A percentile compares a stretch with the other conserved stretches of the same genome.
Evolutionary conservation across 2,113 vertebrate genomes (phyloP).

Genomic region (Telmatochromis sp.): DNA sequence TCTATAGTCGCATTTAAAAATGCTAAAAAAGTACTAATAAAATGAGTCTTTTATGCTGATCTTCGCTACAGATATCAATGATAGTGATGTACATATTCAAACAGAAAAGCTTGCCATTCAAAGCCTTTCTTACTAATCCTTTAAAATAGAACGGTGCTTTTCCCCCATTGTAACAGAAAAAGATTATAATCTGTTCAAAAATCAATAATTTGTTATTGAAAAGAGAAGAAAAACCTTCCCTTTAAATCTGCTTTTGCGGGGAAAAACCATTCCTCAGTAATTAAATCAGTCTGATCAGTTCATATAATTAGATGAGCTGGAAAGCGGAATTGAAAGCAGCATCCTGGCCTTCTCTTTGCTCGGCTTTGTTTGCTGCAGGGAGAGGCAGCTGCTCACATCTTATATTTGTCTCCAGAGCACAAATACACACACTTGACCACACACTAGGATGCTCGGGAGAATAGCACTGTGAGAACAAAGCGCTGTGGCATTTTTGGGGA

Average conservation of each 20-base stretch:
- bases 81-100: neutral
- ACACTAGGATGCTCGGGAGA: conserved; percentile 5
- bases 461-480: neutral
- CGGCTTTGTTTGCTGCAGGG: neutral
- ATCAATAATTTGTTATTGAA: neutral
- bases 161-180: neutral
- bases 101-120: neutral
- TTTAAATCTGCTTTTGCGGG: neutral
- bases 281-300: neutral
- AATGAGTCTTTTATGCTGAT: neutral
- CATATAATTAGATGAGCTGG: neutral
- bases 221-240: neutral
- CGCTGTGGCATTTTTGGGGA: neutral
- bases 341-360: neutral
- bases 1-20: neutral
- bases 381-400: conserved; percentile 28
- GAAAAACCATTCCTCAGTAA: neutral
- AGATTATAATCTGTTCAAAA: neutral
- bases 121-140: neutral
- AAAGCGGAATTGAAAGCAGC: neutral
- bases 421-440: conserved; percentile 27
- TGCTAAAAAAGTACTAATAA: neutral
- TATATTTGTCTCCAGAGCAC: conserved; percentile 5
- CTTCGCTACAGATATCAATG: neutral
- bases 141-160: neutral